Evolutionary conservation across 2,888 invertebrate genomes (phyloP).

Genomic region (Gandaritis pyraliata): DNA sequence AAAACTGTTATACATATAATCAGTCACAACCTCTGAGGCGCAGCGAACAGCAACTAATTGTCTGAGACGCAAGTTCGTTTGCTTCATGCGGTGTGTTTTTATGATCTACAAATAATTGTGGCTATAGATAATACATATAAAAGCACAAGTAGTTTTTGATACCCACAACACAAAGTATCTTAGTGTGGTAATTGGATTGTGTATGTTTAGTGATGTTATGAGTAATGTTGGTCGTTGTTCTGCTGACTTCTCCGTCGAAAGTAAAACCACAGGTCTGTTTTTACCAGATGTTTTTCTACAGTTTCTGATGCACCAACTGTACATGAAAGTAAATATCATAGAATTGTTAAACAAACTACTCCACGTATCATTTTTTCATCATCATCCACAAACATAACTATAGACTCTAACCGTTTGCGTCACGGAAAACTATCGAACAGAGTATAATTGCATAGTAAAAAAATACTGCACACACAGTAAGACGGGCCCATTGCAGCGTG

Average conservation of each 20-base stretch:
- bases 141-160: no score
- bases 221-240: background rate
- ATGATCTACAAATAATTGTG: no score
- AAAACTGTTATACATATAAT: no score
- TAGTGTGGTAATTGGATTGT: no score
- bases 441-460: constrained; percentile 74
- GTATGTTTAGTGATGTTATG: no score
- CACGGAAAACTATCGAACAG: constrained; percentile 62
- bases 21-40: no score
- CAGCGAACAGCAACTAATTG: no score
- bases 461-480: constrained; percentile 65
- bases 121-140: no score
- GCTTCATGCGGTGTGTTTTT: no score
- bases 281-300: background rate
- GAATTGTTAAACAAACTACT: constrained; percentile 59
- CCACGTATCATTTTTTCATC: constrained; percentile 51
- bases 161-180: no score
- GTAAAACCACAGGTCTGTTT: constrained; percentile 8
- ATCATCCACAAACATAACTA: constrained; percentile 50
- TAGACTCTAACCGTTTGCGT: constrained; percentile 59
- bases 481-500: constrained; percentile 70
- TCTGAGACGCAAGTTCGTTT: no score
- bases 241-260: constrained; percentile 11
- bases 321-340: constrained; percentile 78
- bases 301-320: constrained; percentile 42